These are phyloP conservation scores for Stenodera caucasica DNA, from an alignment of 2,888 invertebrate genomes.

Conservation along the genomic window DNA sequence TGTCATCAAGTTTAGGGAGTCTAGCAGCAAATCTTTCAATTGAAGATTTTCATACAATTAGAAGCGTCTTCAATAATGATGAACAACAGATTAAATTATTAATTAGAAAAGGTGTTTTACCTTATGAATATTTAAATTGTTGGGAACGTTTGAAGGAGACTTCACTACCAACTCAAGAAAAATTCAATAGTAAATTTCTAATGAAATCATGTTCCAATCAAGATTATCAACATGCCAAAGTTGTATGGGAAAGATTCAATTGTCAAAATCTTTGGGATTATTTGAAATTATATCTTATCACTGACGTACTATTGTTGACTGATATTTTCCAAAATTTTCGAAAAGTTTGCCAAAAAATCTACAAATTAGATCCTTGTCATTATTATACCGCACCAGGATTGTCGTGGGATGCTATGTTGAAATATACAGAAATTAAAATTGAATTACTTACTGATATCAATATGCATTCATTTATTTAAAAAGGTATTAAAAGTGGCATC, in stretches of 20 bases:
- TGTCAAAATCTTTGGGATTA: background rate
- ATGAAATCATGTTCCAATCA: background rate
- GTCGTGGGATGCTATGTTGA: conserved; percentile 28
- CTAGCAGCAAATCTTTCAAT: background rate
- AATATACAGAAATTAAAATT: background rate
- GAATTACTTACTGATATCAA: conserved; percentile 4
- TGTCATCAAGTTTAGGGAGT: background rate
- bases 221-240: background rate
- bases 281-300: background rate
- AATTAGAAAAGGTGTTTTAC: background rate
- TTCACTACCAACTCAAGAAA: background rate
- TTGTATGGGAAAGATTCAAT: background rate
- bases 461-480: conserved; percentile 18
- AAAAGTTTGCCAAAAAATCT: background rate
- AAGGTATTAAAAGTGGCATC: conserved; percentile 25
- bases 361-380: conserved; percentile 34
- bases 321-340: conserved; percentile 9
- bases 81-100: background rate
- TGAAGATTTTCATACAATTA: no score
- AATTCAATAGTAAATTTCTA: background rate
- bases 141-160: background rate
- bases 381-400: conserved; percentile 46
- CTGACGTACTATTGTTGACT: background rate
- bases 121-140: background rate
- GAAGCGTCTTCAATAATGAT: background rate